These are phyloP conservation scores for Timema podura DNA, from an alignment of 2,888 invertebrate species.

Conservation along the genomic window DNA sequence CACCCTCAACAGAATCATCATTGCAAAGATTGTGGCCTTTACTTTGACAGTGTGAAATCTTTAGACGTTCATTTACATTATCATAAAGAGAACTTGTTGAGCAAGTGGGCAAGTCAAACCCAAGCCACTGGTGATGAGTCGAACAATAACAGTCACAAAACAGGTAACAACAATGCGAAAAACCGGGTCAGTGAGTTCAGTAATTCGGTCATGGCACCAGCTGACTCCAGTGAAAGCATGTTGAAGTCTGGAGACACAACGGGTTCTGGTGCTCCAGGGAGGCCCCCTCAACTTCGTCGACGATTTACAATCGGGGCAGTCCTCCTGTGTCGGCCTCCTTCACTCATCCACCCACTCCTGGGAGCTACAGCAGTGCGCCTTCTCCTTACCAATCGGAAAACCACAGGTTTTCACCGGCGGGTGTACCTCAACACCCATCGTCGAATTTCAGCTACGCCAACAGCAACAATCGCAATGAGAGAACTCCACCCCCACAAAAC, in stretches of 20 bases:
- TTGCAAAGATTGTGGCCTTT: slow-evolving; percentile 72
- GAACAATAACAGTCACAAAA: slow-evolving; percentile 59
- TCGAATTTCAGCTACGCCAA: slow-evolving; percentile 33
- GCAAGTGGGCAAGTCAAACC: slow-evolving; percentile 65
- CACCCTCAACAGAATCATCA: slow-evolving; percentile 51
- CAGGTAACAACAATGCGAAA: slow-evolving; percentile 41
- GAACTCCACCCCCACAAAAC: slow-evolving; percentile 5
- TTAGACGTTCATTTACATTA: slow-evolving; percentile 76
- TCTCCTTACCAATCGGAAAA: slow-evolving; percentile 54
- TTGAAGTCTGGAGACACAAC: neutral
- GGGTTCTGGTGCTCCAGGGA: slow-evolving; percentile 38
- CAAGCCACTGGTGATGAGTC: slow-evolving; percentile 52
- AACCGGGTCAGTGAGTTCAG: slow-evolving; percentile 6
- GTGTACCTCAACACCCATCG: slow-evolving; percentile 23
- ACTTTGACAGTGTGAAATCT: slow-evolving; percentile 70
- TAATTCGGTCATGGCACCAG: slow-evolving; percentile 62
- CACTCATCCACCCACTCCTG: slow-evolving; percentile 61
- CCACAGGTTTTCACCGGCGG: slow-evolving; percentile 25
- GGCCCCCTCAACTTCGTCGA: slow-evolving; percentile 52
- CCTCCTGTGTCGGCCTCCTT: slow-evolving; percentile 40
- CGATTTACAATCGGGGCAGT: slow-evolving; percentile 37
- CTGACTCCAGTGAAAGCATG: slow-evolving; percentile 64
- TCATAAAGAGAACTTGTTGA: slow-evolving; percentile 71
- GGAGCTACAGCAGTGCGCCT: slow-evolving; percentile 63
- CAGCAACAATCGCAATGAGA: slow-evolving; percentile 32